Evolutionary conservation across 53 echinoderm and acorn worm species (phyloP).

Genomic region (Echinometra lucunter): DNA sequence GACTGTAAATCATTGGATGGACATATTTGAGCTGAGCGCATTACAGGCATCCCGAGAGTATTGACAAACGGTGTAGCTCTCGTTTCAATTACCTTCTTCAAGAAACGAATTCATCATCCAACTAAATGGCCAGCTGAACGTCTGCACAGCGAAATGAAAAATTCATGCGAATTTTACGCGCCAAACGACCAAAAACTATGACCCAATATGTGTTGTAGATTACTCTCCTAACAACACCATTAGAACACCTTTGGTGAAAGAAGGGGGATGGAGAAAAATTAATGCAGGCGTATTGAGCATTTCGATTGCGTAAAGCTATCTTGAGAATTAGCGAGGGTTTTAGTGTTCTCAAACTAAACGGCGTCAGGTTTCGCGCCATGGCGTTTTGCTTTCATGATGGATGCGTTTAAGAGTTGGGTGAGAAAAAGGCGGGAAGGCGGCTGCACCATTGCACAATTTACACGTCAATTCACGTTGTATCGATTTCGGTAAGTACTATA

Average conservation of each 20-base stretch:
- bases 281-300: slow-evolving; percentile 50
- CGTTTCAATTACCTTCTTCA: slow-evolving; percentile 52
- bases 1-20: slow-evolving; percentile 22
- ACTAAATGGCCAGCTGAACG: slow-evolving; percentile 58
- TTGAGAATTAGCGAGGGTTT: slow-evolving; percentile 61
- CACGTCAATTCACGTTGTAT: slow-evolving; percentile 69
- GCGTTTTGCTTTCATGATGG: slow-evolving; percentile 44
- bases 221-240: slow-evolving; percentile 58
- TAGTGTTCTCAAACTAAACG: slow-evolving; percentile 48
- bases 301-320: slow-evolving; percentile 68
- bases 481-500: slow-evolving; percentile 70
- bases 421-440: slow-evolving; percentile 67
- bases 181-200: slow-evolving; percentile 55
- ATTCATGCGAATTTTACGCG: slow-evolving; percentile 65
- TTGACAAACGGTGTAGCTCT: slow-evolving; percentile 46
- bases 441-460: slow-evolving; percentile 54
- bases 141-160: slow-evolving; percentile 60
- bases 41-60: slow-evolving; percentile 13
- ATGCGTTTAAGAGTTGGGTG: slow-evolving; percentile 62
- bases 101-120: slow-evolving; percentile 43
- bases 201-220: slow-evolving; percentile 62
- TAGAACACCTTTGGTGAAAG: slow-evolving; percentile 55
- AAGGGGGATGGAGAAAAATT: slow-evolving; percentile 4
- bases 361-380: slow-evolving; percentile 56
- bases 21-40: slow-evolving; percentile 22